Evolutionary conservation across 2,797 vertebrate species (phyloP).

Genomic region (Argya squamiceps): DNA sequence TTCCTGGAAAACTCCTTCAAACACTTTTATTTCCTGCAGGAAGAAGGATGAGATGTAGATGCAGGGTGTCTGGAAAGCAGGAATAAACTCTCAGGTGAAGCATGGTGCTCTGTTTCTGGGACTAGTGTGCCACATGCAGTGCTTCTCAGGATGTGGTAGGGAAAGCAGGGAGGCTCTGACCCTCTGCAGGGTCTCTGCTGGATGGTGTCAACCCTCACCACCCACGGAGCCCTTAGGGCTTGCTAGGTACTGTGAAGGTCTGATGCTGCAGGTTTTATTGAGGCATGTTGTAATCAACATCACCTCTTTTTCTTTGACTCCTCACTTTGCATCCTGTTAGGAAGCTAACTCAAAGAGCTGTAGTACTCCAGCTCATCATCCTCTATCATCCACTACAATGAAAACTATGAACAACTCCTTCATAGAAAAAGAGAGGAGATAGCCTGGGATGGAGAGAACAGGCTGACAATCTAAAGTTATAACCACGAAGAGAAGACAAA

Average conservation of each 20-base stretch:
- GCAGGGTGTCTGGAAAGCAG: not conserved
- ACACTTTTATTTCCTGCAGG: not conserved
- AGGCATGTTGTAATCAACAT: not conserved
- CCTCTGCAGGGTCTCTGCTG: not conserved
- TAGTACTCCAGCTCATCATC: not conserved
- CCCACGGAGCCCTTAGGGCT: accelerated
- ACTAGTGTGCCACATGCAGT: not conserved
- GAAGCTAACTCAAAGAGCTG: not conserved
- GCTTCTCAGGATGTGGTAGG: accelerated
- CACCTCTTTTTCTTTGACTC: not conserved
- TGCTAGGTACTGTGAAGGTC: not conserved
- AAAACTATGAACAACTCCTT: not conserved
- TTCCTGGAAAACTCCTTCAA: not conserved
- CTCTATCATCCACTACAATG: not conserved
- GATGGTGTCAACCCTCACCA: not conserved
- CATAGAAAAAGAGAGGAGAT: not conserved
- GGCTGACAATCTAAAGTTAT: not conserved
- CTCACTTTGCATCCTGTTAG: not conserved
- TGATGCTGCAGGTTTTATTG: not conserved
- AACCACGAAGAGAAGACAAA: not conserved
- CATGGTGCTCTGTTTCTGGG: accelerated
- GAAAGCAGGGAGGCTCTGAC: not conserved
- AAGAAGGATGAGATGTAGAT: not conserved
- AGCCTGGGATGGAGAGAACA: not conserved
- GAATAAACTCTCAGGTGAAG: not conserved